Percentiles rank a stretch among this genome's conserved stretches.
These are phyloP conservation scores for Drosophila guanche DNA, from an alignment of 1,140 invertebrate species.

Conservation along the genomic window DNA sequence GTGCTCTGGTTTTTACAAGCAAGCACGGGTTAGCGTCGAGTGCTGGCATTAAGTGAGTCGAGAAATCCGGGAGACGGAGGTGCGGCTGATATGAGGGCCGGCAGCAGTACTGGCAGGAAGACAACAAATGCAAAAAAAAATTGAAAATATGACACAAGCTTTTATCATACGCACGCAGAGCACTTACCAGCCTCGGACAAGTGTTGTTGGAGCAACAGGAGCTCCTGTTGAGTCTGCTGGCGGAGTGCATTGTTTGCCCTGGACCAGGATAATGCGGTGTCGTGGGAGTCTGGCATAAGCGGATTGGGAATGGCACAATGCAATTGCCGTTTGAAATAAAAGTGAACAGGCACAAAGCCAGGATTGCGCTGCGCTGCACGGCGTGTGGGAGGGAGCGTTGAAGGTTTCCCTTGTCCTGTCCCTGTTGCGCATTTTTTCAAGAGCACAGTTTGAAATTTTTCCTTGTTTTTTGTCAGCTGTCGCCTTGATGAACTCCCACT, in stretches of 20 bases:
- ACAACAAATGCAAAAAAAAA: conserved; percentile 24
- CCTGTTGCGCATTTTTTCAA: conserved; percentile 34
- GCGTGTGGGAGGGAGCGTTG: conserved; percentile 9
- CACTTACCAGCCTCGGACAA: conserved; percentile 51
- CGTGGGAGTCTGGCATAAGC: conserved; percentile 57
- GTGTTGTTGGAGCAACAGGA: conserved; percentile 2
- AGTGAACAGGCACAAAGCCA: conserved; percentile 61
- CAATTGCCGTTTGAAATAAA: conserved; percentile 67
- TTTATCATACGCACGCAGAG: conserved; percentile 67
- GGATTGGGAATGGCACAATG: conserved; percentile 76
- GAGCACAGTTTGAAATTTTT: conserved; percentile 70
- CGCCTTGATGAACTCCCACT: conserved; percentile 61
- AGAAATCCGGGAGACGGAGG: conserved; percentile 7
- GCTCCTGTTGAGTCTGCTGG: conserved; percentile 32
- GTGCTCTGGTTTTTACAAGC: conserved; percentile 59
- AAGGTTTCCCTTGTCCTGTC: conserved; percentile 1
- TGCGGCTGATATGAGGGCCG: no score
- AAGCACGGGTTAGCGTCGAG: conserved; percentile 51
- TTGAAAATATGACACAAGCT: conserved; percentile 61
- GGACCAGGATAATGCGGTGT: conserved; percentile 6
- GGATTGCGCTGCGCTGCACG: conserved; percentile 14
- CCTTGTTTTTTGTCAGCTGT: conserved; percentile 15
- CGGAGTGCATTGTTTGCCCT: conserved; percentile 71
- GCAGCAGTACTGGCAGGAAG: background rate
- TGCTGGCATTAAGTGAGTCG: conserved; percentile 54